phyloP scores from a whole-genome alignment of 2,797 vertebrate genomes.

The Oceanodroma leucorhoa region DNA sequence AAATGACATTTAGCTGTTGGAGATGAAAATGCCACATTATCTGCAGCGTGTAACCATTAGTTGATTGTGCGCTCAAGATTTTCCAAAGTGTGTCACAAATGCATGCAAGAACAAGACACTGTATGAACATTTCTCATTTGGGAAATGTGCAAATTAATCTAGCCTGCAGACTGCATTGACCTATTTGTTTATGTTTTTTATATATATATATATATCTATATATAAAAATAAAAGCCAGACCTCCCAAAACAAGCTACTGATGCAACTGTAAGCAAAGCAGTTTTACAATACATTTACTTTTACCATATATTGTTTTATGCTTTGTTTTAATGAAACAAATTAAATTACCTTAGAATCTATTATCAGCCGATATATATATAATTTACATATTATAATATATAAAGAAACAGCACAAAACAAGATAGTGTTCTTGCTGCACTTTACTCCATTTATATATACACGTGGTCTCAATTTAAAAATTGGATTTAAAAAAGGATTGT shows the following conservation, averaged over 20 bases:
- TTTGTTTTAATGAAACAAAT: not conserved
- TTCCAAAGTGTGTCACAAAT: not conserved
- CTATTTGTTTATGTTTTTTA: not conserved
- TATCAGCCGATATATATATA: not conserved
- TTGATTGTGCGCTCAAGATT: not conserved
- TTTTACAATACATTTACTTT: not conserved
- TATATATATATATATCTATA: too few species aligned
- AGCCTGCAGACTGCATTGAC: not conserved
- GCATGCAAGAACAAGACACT: not conserved
- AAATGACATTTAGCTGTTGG: not conserved
- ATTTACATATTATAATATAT: not conserved
- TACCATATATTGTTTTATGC: not conserved
- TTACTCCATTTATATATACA: not conserved
- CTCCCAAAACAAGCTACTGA: not conserved
- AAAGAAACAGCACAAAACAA: not conserved
- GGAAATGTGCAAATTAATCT: not conserved
- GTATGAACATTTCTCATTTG: not conserved
- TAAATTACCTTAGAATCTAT: not conserved
- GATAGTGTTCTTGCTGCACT: not conserved
- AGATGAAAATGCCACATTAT: not conserved
- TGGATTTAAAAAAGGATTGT: not conserved
- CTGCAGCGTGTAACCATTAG: not conserved
- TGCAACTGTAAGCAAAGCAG: not conserved
- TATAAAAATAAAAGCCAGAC: not conserved
- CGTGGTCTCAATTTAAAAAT: not conserved